Evolutionary conservation across 2,888 invertebrate genomes (phyloP).

Genomic region (Tanaodytes sp.): DNA sequence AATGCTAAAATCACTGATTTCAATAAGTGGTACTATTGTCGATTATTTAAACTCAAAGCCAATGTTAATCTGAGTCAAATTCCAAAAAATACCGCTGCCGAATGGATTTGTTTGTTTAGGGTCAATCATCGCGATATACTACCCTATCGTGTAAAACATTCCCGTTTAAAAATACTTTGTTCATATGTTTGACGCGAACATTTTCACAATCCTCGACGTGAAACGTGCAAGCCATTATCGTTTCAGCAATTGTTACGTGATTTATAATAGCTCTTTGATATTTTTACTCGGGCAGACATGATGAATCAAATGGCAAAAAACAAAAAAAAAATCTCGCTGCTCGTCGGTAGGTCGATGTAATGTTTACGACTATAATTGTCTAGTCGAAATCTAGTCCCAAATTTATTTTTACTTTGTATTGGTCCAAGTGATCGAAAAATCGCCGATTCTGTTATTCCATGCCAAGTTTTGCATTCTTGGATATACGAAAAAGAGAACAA

Average conservation of each 20-base stretch:
- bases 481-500: too few relatives aligned
- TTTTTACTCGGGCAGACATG: conserved; percentile 20
- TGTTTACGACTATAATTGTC: conserved; percentile 49
- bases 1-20: too few relatives aligned
- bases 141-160: conserved; percentile 10
- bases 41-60: too few relatives aligned
- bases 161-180: conserved; percentile 28
- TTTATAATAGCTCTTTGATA: conserved; percentile 8
- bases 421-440: conserved; percentile 48
- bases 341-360: conserved; percentile 48
- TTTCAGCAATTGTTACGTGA: conserved; percentile 4
- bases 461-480: too few relatives aligned
- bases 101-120: too few relatives aligned
- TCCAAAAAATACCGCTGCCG: too few relatives aligned
- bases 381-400: conserved; percentile 58
- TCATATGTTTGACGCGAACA: background rate
- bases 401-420: conserved; percentile 56
- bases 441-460: conserved; percentile 50
- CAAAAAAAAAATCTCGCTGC: conserved; percentile 23
- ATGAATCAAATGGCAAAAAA: conserved; percentile 15
- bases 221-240: background rate
- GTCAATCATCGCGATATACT: too few relatives aligned
- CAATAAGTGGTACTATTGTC: too few relatives aligned
- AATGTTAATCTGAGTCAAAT: too few relatives aligned
- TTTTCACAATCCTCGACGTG: background rate